Evolutionary conservation across 2,797 vertebrate genomes (phyloP).

Genomic region (Muscicapa comitata): DNA sequence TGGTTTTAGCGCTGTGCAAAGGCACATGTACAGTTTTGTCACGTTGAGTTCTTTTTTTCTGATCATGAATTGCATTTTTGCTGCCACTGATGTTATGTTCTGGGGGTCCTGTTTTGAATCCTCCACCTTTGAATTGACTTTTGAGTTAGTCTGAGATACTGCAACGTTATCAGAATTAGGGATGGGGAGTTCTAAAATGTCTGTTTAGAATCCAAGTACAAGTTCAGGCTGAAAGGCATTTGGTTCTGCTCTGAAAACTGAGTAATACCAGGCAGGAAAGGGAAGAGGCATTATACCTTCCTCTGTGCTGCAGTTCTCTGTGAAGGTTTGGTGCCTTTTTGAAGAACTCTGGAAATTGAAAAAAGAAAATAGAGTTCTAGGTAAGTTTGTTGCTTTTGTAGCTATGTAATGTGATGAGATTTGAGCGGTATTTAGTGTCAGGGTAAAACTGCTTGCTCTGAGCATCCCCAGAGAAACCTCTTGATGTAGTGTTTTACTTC

Average conservation of each 20-base stretch:
- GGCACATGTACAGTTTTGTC: rapidly evolving
- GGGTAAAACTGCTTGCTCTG: background rate
- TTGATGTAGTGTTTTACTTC: background rate
- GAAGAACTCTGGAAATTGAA: background rate
- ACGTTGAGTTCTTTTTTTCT: background rate
- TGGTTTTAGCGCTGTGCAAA: background rate
- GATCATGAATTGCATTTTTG: background rate
- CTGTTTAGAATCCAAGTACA: background rate
- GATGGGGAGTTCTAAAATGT: background rate
- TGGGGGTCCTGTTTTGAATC: background rate
- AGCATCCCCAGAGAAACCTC: background rate
- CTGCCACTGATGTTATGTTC: rapidly evolving
- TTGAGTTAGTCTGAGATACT: background rate
- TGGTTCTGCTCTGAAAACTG: background rate
- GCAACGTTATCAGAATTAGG: background rate
- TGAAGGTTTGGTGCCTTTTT: background rate
- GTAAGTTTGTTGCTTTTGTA: background rate
- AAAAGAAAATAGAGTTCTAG: background rate
- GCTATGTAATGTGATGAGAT: background rate
- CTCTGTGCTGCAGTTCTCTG: background rate
- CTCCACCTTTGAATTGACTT: background rate
- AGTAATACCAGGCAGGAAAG: background rate
- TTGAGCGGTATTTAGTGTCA: background rate
- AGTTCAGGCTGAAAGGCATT: background rate
- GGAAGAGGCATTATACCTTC: background rate